Percentiles rank a stretch among this genome's conserved stretches.
Evolutionary conservation across 2,888 invertebrate genomes (phyloP).

Genomic region (Timema podura): DNA sequence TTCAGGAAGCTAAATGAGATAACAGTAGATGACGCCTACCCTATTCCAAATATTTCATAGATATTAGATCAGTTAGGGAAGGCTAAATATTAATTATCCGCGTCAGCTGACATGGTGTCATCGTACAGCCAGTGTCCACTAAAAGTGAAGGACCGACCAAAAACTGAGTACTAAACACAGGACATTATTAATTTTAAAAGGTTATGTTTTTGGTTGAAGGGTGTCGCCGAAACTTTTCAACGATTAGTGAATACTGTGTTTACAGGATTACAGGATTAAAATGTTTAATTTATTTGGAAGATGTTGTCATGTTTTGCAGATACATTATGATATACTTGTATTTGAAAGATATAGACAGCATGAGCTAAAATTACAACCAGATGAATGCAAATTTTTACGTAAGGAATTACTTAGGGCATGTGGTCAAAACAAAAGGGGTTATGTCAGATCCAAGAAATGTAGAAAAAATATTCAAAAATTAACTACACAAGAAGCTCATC

Average conservation of each 20-base stretch:
- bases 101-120: too few relatives aligned
- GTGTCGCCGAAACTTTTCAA: not conserved
- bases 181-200: not conserved
- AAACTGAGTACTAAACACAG: too few relatives aligned
- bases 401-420: not conserved
- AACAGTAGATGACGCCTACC: too few relatives aligned
- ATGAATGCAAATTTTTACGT: slow-evolving; percentile 28
- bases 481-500: slow-evolving; percentile 25
- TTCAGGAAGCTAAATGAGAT: too few relatives aligned
- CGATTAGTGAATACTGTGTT: not conserved
- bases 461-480: not conserved
- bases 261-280: not conserved
- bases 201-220: not conserved
- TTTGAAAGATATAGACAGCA: slow-evolving; percentile 19
- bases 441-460: slow-evolving; percentile 19
- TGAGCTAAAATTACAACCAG: slow-evolving; percentile 22
- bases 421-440: slow-evolving; percentile 9
- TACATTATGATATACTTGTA: slow-evolving; percentile 11
- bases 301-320: not conserved
- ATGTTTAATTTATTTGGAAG: not conserved
- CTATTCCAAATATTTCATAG: too few relatives aligned
- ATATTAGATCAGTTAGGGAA: too few relatives aligned
- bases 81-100: too few relatives aligned
- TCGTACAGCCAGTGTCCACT: too few relatives aligned
- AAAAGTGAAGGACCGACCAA: too few relatives aligned